Conservation (phyloP, 1,140 invertebrate genomes). For the Lasioglossum baleicum region DNA sequence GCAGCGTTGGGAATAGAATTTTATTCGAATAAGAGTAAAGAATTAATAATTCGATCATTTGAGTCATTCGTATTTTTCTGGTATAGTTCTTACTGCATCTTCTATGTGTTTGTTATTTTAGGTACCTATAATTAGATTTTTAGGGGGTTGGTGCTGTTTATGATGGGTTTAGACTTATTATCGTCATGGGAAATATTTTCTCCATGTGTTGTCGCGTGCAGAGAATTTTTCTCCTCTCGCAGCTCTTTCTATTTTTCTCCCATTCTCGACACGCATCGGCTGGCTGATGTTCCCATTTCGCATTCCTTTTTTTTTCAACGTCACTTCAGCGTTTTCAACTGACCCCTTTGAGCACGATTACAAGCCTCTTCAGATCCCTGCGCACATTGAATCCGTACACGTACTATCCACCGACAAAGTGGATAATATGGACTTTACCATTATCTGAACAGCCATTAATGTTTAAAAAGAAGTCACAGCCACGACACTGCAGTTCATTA, state of each 20-base stretch:
- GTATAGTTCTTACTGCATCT: too few species aligned
- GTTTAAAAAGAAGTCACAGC: too few species aligned
- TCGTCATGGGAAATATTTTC: slow-evolving; percentile 47
- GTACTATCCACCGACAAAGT: too few species aligned
- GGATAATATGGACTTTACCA: too few species aligned
- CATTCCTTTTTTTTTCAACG: neutral
- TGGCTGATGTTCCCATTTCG: neutral
- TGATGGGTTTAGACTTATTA: slow-evolving; percentile 60
- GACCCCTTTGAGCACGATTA: slow-evolving; percentile 2
- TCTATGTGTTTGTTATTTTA: too few species aligned
- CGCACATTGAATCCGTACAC: neutral
- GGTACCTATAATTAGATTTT: too few species aligned
- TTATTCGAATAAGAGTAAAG: too few species aligned
- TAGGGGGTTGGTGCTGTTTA: slow-evolving; percentile 38
- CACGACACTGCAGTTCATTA: too few species aligned
- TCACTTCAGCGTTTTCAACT: neutral
- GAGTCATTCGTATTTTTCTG: too few species aligned
- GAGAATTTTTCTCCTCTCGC: slow-evolving; percentile 24
- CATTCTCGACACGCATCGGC: neutral
- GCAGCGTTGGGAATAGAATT: too few species aligned
- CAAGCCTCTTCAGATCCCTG: neutral
- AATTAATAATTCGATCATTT: too few species aligned
- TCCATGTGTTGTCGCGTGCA: neutral
- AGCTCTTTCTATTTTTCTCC: neutral
- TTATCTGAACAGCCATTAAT: too few species aligned